Percentiles rank a stretch among this genome's conserved stretches.
Evolutionary conservation across 2,797 vertebrate genomes (phyloP).

Genomic region (Huso huso): DNA sequence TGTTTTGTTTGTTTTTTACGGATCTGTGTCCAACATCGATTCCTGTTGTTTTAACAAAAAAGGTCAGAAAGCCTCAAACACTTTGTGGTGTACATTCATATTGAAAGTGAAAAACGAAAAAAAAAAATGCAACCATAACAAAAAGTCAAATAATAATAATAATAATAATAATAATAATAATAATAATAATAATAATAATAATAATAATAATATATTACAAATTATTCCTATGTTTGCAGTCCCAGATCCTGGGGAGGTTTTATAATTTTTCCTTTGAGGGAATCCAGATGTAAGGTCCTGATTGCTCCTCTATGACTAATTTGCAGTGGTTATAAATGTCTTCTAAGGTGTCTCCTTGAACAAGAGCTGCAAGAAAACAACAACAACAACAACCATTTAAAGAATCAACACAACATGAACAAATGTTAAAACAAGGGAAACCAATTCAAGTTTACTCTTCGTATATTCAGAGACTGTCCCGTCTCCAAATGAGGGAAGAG

Average conservation of each 20-base stretch:
- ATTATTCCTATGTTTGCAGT: conserved; percentile 68
- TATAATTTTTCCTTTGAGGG: conserved; percentile 98
- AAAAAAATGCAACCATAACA: conserved; percentile 65
- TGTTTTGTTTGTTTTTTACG: conserved; percentile 16
- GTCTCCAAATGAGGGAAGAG: no score
- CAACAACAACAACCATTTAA: no score
- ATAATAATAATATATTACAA: conserved; percentile 68
- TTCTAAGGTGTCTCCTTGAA: conserved; percentile 96
- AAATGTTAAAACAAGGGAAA: no score
- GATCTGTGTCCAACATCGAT: conserved; percentile 25
- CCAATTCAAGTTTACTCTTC: no score
- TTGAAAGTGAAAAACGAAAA: conserved; percentile 75
- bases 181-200: conserved; percentile 52
- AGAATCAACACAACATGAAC: no score
- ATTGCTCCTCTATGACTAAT: conserved; percentile 95
- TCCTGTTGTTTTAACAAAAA: conserved; percentile 26
- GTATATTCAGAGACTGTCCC: no score
- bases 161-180: conserved; percentile 35
- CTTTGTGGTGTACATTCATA: conserved; percentile 88
- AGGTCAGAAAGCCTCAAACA: conserved; percentile 55
- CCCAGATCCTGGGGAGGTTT: conserved; percentile 58
- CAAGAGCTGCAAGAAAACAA: conserved; percentile 71
- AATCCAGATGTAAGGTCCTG: conserved; percentile 98
- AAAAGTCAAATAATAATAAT: conserved; percentile 63
- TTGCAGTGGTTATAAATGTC: conserved; percentile 98